A percentile compares a stretch with the other conserved stretches of the same genome.
Evolutionary conservation across 2,113 vertebrate species (phyloP).

Genomic region (Aldabrachelys gigantea): DNA sequence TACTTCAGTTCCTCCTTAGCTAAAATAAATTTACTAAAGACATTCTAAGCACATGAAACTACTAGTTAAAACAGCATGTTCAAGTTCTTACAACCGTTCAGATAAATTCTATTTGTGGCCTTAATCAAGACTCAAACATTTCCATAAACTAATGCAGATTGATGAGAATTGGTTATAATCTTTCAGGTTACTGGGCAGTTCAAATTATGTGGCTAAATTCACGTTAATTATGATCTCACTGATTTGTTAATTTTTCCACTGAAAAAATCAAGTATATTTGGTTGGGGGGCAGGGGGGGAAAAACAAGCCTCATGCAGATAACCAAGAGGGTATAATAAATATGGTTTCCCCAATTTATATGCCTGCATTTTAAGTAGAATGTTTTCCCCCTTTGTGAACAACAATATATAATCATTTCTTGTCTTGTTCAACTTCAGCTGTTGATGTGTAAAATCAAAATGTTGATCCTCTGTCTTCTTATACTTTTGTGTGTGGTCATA

Average conservation of each 20-base stretch:
- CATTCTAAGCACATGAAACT: not conserved
- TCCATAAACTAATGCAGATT: not conserved
- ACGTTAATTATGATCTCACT: not conserved
- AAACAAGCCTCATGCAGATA: not conserved
- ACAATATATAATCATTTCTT: not conserved
- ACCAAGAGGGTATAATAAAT: not conserved
- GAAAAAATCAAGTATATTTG: not conserved
- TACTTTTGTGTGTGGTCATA: not conserved
- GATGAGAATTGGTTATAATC: not conserved
- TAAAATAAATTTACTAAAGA: not conserved
- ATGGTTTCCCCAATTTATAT: not conserved
- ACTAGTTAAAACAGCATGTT: not conserved
- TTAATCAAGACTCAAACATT: not conserved
- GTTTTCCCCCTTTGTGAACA: not conserved
- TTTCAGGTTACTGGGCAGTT: not conserved
- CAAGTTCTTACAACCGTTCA: not conserved
- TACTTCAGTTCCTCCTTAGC: not conserved
- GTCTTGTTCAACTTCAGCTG: not conserved
- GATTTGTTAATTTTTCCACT: not conserved
- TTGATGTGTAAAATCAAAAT: not conserved
- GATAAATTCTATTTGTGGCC: not conserved
- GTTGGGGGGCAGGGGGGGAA: not conserved
- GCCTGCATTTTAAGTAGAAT: not conserved
- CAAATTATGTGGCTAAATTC: not conserved
- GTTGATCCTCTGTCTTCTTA: not conserved